Evolutionary conservation across 2,797 vertebrate species (phyloP).

Genomic region (Hybognathus amarus): DNA sequence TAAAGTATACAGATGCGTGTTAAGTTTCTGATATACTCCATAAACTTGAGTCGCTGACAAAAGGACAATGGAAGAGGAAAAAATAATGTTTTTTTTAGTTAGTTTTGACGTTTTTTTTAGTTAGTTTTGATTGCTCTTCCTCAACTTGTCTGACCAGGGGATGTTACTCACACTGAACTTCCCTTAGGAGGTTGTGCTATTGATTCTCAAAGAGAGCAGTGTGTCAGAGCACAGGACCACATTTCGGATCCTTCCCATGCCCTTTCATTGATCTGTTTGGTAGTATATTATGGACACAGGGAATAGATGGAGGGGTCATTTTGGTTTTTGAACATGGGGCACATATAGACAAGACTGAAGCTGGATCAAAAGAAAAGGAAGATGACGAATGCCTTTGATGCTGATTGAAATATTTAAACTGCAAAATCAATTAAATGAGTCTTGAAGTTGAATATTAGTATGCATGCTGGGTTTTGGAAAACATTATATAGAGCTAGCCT

Average conservation of each 20-base stretch:
- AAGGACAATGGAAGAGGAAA: no score
- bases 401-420: slow-evolving; percentile 62
- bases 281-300: slow-evolving; percentile 49
- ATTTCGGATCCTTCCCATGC: slow-evolving; percentile 64
- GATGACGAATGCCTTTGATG: slow-evolving; percentile 47
- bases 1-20: no score
- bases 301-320: slow-evolving; percentile 47
- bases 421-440: slow-evolving; percentile 67
- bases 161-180: slow-evolving; percentile 68
- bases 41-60: no score
- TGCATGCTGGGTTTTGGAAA: slow-evolving; percentile 16
- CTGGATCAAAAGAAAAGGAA: slow-evolving; percentile 30
- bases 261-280: slow-evolving; percentile 67
- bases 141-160: slow-evolving; percentile 66
- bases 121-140: no score
- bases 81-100: no score
- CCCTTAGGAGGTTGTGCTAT: slow-evolving; percentile 66
- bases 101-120: no score
- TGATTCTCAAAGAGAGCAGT: slow-evolving; percentile 65
- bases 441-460: slow-evolving; percentile 47
- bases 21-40: no score
- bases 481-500: not conserved
- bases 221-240: slow-evolving; percentile 46
- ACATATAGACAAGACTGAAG: slow-evolving; percentile 57
- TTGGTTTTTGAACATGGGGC: slow-evolving; percentile 65